Evolutionary conservation across 2,113 vertebrate species (phyloP), one percentile per base, ranked within the genome.

Genomic region (Pachycephala philippinensis): DNA sequence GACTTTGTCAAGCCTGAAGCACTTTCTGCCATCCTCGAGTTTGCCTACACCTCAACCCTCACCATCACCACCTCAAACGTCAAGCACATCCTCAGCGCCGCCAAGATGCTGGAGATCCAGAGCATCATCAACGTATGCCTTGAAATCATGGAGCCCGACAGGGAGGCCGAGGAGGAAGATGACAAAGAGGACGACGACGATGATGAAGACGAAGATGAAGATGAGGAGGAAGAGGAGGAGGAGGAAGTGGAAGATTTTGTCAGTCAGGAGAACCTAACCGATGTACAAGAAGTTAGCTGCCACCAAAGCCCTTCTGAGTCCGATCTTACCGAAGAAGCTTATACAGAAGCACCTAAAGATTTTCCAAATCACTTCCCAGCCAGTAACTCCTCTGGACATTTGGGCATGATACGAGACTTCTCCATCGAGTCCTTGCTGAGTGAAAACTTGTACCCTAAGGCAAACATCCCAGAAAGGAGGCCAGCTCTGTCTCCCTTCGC

Each of bases 21-120:
- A 12, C 98, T 99, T 97, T 99, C 99, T 1, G 99, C 99, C 95
- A 99, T 99, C 97, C 97, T 99, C 20, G 99, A 99, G 97, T 99
- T 99, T 6, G 99, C 99, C 94, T 99, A 99, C 98, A 99, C 99
- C 13, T 99, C 99, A 20, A 99, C 99, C 1, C 98, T 99, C 87
- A 99, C 99, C 30, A 99, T 99, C 96, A 99, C 99, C 7, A 97
- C 99, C 39, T 98, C 99, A 63, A 99, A 99, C 1, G 98, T 99
- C 47, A 99, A 99, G 95, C 99, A 99, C 97, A 99, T 99, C 97
- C 98, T 99, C 89, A 99, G 98, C 0, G 99, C 99, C 0, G 99
- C 99, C 50, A 98, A 99, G 97, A 98, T 99, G 98, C 98, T 99
- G 96, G 99, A 99, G 98, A 99, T 99, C 75, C 99, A 98, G 60